Evolutionary conservation across 2,113 vertebrate genomes (phyloP), one percentile per base, ranked within the genome.

Genomic region (Choloepus hoffmanni): DNA sequence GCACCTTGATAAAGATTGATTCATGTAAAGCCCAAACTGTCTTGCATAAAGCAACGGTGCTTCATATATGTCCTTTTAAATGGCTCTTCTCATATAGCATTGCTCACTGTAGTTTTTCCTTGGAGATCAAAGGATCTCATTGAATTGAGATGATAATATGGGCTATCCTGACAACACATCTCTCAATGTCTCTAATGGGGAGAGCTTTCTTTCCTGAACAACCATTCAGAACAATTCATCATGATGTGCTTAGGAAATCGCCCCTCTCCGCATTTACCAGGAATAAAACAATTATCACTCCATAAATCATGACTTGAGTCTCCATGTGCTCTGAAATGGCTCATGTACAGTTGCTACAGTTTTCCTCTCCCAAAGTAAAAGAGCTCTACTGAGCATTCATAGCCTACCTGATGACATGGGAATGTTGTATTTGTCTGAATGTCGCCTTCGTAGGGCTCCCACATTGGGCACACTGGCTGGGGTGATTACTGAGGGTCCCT

Each of bases 351-450:
- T 94, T 89, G 88, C 67, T 97, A 40, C 67, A 10, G 86, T 89
- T 90, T 92, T 96, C 95, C 90, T 97, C 93, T 96, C 96, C 97
- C 97, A 85, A 97, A 96, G 93, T 96, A 96, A 97, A 96, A 96
- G 91, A 77, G 90, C 94, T 96, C 97, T 74, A 73, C 93, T 53
- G 97, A 95, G 95, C 95, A 79, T 93, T 92, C 89, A 96, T 1
- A 19, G 97, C 99, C 97, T 99, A 99, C 99, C 99, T 99, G 99
- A 99, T 98, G 99, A 99, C 98, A 99, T 99, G 96, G 99, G 98
- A 99, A 99, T 99, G 98, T 99, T 99, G 99, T 99, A 99, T 98
- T 99, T 99, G 98, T 99, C 99, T 94, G 99, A 99, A 99, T 99
- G 99, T 98, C 99, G 99, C 98, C 99, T 98, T 98, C 99, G 99